Percentiles rank a stretch among this genome's conserved stretches.
phyloP scores from a whole-genome alignment of 2,113 vertebrate species.

The Forbesichthys agassizii region DNA sequence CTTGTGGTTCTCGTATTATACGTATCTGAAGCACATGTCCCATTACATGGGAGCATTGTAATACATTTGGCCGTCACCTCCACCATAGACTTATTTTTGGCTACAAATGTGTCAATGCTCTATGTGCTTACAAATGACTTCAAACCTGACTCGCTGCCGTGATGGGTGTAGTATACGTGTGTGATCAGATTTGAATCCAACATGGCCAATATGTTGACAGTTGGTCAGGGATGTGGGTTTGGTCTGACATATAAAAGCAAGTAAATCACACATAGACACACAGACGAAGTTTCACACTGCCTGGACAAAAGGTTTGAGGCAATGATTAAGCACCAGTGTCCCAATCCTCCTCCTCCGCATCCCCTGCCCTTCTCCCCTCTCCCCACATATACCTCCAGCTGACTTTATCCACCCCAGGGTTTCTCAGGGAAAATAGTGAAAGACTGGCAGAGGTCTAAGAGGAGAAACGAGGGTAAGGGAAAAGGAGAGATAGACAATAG shows the following conservation, averaged over 20 bases:
- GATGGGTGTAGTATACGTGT: no score
- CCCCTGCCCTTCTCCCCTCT: not conserved
- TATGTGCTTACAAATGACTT: no score
- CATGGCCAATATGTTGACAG: no score
- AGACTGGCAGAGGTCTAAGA: conserved; percentile 45
- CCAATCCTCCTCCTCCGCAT: not conserved
- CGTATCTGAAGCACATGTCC: not conserved
- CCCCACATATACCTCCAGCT: conserved; percentile 72
- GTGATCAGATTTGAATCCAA: no score
- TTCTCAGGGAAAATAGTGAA: conserved; percentile 60
- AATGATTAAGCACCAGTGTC: not conserved
- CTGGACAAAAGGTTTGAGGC: not conserved
- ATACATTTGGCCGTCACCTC: not conserved
- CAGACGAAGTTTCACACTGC: not conserved
- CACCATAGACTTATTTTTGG: no score
- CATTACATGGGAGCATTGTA: not conserved
- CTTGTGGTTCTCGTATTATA: not conserved
- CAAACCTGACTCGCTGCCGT: no score
- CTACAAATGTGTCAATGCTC: no score
- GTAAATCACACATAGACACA: no score
- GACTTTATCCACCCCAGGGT: conserved; percentile 78
- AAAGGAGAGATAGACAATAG: conserved; percentile 51
- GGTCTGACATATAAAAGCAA: no score
- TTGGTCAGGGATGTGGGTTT: no score
- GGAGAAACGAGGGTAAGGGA: conserved; percentile 57